Base-by-base conservation (phyloP, 2,113 vertebrate genomes). In the Lanius ludovicianus region DNA sequence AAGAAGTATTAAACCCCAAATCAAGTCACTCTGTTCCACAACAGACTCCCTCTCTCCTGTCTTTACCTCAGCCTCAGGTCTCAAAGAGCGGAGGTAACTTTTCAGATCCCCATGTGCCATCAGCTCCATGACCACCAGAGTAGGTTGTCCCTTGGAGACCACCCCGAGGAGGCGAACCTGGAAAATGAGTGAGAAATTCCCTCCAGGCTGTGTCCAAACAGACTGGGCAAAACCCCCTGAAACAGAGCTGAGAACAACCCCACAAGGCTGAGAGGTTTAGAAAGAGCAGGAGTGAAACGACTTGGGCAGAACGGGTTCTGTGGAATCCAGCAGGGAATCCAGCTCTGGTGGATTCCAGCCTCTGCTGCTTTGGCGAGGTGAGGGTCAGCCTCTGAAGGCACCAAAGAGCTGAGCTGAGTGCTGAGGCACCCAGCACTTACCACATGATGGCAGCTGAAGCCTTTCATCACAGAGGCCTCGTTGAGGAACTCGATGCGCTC, bases 401-500 rank as follows among this genome's bases (percentile, higher is more conserved):
- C 41, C 5, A 8, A 4, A 22, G 71, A 24, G 13, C 1, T 10
- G 9, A 55, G 73, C 39, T 33, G 7, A 0, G 31, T 2, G 82
- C 52, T 8, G 17, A 59, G 86, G 84, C 84, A 55, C 8, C 44
- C 77, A 4, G 82, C 2, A 55, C 22, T 96, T 96, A 99, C 99
- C 99, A 99, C 99, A 10, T 99, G 99, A 95, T 99, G 99, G 96
- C 99, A 99, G 98, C 96, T 99, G 98, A 99, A 99, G 2, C 98
- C 99, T 93, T 99, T 99, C 99, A 99, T 99, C 89, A 99, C 99
- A 0, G 99, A 99, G 20, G 99, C 99, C 89, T 99, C 99, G 1
- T 99, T 99, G 63, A 99, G 98, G 97, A 99, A 99, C 98, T 99
- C 99, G 2, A 99, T 99, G 80, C 99, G 98, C 96, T 99, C 99